Conservation (phyloP, 1,140 invertebrate species). For the Aphelinus atriplicis region DNA sequence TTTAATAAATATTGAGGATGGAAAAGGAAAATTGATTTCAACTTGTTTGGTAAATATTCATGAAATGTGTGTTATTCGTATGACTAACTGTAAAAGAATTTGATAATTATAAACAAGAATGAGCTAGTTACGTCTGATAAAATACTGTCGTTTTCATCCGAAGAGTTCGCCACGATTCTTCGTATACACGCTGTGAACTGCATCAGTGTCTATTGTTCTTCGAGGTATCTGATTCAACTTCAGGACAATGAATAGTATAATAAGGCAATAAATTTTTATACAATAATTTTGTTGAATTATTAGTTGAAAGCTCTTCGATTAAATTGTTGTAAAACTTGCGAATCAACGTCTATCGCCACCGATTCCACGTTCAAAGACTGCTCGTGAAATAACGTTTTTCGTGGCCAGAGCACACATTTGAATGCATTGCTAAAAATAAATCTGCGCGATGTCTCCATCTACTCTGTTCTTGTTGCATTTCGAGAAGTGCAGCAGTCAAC, state of each 20-base stretch:
- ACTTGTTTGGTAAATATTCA: too few relatives aligned
- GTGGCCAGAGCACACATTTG: background rate
- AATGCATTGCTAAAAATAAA: conserved; percentile 27
- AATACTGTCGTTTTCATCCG: background rate
- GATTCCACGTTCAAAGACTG: conserved; percentile 15
- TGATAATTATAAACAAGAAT: background rate
- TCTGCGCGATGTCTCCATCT: conserved; percentile 11
- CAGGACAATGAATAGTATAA: too few relatives aligned
- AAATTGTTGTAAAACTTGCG: background rate
- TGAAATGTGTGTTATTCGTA: too few relatives aligned
- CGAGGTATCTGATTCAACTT: too few relatives aligned
- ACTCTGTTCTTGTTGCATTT: too few relatives aligned
- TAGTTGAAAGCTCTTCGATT: too few relatives aligned
- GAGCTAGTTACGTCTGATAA: conserved; percentile 15
- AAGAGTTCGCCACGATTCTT: background rate
- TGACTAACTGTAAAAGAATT: too few relatives aligned
- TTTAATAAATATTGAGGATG: too few relatives aligned
- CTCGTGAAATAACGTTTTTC: conserved; percentile 13
- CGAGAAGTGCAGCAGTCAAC: too few relatives aligned
- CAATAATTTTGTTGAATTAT: too few relatives aligned
- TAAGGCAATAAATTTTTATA: too few relatives aligned
- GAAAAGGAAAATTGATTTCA: too few relatives aligned
- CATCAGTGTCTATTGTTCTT: background rate
- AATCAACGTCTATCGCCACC: background rate
- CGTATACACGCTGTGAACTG: background rate